Evolutionary conservation across 35 echinoderm and acorn worm genomes (phyloP).

Genomic region (Ophiothrix spiculata): DNA sequence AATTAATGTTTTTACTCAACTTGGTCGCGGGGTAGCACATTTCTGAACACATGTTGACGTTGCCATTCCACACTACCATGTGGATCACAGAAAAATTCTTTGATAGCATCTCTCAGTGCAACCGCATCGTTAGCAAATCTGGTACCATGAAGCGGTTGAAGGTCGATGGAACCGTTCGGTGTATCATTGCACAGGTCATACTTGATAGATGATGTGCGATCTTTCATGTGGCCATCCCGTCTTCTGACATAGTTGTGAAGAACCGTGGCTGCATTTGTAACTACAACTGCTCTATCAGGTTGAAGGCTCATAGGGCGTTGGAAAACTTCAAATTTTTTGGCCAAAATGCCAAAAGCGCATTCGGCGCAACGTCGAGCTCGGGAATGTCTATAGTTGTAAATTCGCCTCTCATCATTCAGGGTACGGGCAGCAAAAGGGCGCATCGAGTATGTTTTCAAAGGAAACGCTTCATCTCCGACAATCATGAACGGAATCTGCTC

Average conservation of each 20-base stretch:
- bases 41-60: conserved; percentile 19
- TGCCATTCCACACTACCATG: conserved; percentile 39
- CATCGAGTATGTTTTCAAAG: conserved; percentile 49
- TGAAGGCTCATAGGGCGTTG: conserved; percentile 23
- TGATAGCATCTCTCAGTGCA: conserved; percentile 38
- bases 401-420: conserved; percentile 33
- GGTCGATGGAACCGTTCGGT: conserved; percentile 38
- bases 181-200: conserved; percentile 23
- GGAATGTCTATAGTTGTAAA: conserved; percentile 70
- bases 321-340: conserved; percentile 31
- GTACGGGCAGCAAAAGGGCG: conserved; percentile 47
- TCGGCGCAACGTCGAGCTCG: conserved; percentile 49
- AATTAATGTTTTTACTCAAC: too few relatives aligned
- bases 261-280: conserved; percentile 44
- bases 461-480: conserved; percentile 51
- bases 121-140: conserved; percentile 32
- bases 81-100: conserved; percentile 35
- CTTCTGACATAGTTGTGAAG: conserved; percentile 43
- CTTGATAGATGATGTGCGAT: conserved; percentile 43
- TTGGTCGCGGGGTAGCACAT: not conserved
- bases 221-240: conserved; percentile 45
- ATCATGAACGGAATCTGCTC: conserved; percentile 52
- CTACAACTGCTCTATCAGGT: conserved; percentile 40
- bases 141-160: conserved; percentile 27
- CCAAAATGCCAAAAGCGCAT: conserved; percentile 59